Percentiles rank a stretch among this genome's conserved stretches.
phyloP scores from a whole-genome alignment of 2,113 vertebrate genomes.

The Equus przewalskii region DNA sequence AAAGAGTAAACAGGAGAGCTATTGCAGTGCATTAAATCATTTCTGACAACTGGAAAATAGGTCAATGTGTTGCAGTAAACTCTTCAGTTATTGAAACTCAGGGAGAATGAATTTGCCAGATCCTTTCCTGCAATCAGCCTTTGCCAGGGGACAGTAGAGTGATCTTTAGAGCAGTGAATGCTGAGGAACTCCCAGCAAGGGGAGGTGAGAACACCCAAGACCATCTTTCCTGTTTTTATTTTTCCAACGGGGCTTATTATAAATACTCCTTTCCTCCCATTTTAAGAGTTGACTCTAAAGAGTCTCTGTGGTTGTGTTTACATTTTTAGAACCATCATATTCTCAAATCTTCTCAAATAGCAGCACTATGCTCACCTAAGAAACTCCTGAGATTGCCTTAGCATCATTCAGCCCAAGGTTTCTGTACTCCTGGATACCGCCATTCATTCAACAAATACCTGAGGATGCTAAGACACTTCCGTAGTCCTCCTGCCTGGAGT shows the following conservation, averaged over 20 bases:
- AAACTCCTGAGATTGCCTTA: not conserved
- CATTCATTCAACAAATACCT: not conserved
- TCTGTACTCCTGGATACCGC: not conserved
- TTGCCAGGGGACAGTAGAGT: not conserved
- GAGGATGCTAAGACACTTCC: not conserved
- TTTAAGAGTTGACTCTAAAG: not conserved
- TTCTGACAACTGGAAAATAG: not conserved
- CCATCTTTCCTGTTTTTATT: not conserved
- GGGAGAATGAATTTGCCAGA: not conserved
- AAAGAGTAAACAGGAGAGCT: not conserved
- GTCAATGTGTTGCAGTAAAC: not conserved
- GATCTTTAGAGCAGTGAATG: not conserved
- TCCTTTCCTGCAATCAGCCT: conserved; percentile 38
- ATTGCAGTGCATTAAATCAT: not conserved
- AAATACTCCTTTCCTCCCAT: not conserved
- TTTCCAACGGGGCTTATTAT: not conserved
- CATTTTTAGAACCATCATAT: not conserved
- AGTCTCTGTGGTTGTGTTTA: not conserved
- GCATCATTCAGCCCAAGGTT: not conserved
- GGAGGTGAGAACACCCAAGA: not conserved
- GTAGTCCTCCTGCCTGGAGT: not conserved
- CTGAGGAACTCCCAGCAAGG: not conserved
- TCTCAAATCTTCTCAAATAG: not conserved
- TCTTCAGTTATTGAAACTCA: not conserved
- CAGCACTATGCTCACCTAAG: not conserved